These are phyloP conservation scores for Hoplodrina ambigua DNA, from an alignment of 2,888 invertebrate genomes.

Conservation along the genomic window DNA sequence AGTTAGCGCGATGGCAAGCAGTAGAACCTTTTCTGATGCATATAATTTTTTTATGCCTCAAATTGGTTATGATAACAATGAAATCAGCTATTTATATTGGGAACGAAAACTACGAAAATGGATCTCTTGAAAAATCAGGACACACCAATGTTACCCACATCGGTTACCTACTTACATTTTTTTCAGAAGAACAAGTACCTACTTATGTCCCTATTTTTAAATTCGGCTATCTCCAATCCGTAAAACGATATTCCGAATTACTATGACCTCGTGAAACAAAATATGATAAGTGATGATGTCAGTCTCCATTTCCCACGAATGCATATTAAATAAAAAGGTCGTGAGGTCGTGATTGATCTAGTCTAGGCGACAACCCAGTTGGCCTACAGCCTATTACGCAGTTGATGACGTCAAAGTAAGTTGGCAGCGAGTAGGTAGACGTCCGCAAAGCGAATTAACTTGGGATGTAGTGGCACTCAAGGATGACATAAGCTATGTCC, in stretches of 20 bases:
- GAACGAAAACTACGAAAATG: background rate
- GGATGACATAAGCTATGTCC: constrained; percentile 62
- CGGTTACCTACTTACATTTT: no score
- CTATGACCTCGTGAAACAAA: background rate
- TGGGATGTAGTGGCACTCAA: constrained; percentile 61
- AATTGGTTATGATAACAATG: background rate
- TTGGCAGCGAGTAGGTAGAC: constrained; percentile 71
- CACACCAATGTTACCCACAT: no score
- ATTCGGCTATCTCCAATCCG: background rate
- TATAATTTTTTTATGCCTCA: background rate
- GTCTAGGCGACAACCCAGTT: constrained; percentile 67
- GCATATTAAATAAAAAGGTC: constrained; percentile 46
- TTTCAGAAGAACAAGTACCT: no score
- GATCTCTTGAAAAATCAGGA: background rate
- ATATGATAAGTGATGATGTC: background rate
- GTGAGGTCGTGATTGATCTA: constrained; percentile 65
- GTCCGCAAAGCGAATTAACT: constrained; percentile 73
- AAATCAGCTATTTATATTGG: background rate
- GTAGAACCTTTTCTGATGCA: constrained; percentile 1
- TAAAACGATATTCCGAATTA: background rate
- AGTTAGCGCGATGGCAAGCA: constrained; percentile 31
- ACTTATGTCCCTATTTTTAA: no score
- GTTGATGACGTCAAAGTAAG: constrained; percentile 76
- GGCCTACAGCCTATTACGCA: constrained; percentile 75
- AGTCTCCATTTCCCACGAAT: constrained; percentile 11